Base-by-base conservation (phyloP, 2,888 invertebrate species). In the Argyra leucocephala region DNA sequence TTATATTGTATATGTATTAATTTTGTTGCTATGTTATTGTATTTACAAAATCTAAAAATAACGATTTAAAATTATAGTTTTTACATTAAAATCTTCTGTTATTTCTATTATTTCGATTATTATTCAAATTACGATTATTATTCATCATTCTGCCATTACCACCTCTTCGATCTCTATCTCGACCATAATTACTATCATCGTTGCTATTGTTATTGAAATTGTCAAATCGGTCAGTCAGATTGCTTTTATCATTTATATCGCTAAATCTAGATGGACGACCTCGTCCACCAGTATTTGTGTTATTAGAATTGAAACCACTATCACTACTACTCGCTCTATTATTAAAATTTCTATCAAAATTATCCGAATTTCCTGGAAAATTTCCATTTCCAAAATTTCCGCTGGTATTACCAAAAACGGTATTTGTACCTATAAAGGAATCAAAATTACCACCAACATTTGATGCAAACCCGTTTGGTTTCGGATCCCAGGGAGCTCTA, bases 401-500 rank as follows among this genome's bases (percentile, higher is more conserved):
- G 31, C 5, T 4, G 21, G n/a, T 36, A 62, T 37, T 57, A 57
- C 57, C 64, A 21, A 23, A 15, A 22, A 57, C 21, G 5, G 59
- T 62, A 48, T 65, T 65, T 48, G 57, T 57, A 21, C 48, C 22
- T 36, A 26, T 24, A 18, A 21, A 61, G 21, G 22, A 57, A n/a
- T n/a, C n/a, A n/a, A n/a, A n/a, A n/a, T n/a, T n/a, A 18, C 48
- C 18, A 48, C 48, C 48, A 36, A 15, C 36, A 22, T 63, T 36
- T 22, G 66, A 63, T 23, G 62, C 62, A 21, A 64, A 69, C 2
- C 66, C 64, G 22, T 63, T 62, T 7, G 69, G 48, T 48, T 48
- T 48, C 18, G 12, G 48, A 48, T 48, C 66, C 70, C 70, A 72
- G 1, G 69, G 68, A 63, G 48, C 65, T 65, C 26, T 57, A 24